Evolutionary conservation across 2,113 vertebrate genomes (phyloP).

Genomic region (Menura novaehollandiae): DNA sequence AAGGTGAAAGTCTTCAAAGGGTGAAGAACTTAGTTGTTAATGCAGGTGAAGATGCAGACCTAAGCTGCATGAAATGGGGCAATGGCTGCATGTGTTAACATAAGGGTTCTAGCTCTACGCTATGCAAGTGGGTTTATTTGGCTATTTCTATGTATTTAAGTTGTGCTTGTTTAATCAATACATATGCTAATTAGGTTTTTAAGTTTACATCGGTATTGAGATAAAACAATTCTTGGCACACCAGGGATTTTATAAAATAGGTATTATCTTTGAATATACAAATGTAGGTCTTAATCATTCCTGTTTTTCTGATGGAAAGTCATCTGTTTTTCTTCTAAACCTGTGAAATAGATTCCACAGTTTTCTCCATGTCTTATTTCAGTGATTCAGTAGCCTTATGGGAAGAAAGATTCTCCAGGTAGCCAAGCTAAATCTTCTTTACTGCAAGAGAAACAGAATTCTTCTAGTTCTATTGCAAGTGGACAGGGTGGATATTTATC

Average conservation of each 20-base stretch:
- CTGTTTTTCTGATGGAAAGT: background rate
- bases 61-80: background rate
- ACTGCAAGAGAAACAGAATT: background rate
- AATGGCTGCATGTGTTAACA: background rate
- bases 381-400: background rate
- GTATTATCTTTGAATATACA: background rate
- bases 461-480: background rate
- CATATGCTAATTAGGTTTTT: background rate
- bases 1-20: background rate
- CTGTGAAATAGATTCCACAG: background rate
- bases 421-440: slow-evolving; percentile 7
- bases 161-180: background rate
- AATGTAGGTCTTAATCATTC: background rate
- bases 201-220: background rate
- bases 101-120: background rate
- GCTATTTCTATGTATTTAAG: background rate
- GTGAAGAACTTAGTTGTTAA: background rate
- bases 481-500: background rate
- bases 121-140: background rate
- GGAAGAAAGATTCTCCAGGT: background rate
- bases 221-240: background rate
- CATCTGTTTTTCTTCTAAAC: background rate
- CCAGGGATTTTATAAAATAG: background rate
- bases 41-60: background rate
- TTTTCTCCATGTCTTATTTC: background rate